phyloP scores from a whole-genome alignment of 2,113 vertebrate genomes.

The Pituophis catenifer region DNA sequence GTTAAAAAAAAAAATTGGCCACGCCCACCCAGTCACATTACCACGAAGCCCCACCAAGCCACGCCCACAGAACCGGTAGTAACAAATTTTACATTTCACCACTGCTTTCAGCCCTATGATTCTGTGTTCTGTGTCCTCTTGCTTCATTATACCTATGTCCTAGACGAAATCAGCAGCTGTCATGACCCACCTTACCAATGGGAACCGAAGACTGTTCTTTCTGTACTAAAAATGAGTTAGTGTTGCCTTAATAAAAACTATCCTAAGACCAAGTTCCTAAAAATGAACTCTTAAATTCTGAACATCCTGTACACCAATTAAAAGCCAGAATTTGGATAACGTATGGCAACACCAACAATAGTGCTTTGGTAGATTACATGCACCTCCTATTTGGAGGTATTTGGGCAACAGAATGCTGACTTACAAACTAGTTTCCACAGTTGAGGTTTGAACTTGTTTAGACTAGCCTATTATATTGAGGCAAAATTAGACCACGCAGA shows the following conservation, averaged over 20 bases:
- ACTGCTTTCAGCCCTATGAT: no score
- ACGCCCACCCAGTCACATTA: no score
- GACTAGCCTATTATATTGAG: background rate
- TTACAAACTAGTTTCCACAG: background rate
- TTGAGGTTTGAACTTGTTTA: background rate
- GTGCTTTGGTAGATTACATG: background rate
- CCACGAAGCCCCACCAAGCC: no score
- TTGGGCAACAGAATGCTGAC: background rate
- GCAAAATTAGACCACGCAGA: background rate
- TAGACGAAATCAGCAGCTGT: background rate
- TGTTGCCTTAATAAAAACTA: background rate
- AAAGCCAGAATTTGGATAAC: background rate
- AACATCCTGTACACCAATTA: background rate
- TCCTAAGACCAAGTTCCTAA: background rate
- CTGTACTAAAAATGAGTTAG: background rate
- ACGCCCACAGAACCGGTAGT: no score
- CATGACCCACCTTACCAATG: background rate
- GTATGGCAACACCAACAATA: background rate
- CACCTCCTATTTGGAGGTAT: background rate
- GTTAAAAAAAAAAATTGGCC: no score
- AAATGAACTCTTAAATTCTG: background rate
- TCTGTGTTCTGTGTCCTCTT: background rate
- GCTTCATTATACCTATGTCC: background rate
- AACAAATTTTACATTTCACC: no score
- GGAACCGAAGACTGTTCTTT: no score